Evolutionary conservation across 2,113 vertebrate genomes (phyloP).

Genomic region (Colossoma macropomum): DNA sequence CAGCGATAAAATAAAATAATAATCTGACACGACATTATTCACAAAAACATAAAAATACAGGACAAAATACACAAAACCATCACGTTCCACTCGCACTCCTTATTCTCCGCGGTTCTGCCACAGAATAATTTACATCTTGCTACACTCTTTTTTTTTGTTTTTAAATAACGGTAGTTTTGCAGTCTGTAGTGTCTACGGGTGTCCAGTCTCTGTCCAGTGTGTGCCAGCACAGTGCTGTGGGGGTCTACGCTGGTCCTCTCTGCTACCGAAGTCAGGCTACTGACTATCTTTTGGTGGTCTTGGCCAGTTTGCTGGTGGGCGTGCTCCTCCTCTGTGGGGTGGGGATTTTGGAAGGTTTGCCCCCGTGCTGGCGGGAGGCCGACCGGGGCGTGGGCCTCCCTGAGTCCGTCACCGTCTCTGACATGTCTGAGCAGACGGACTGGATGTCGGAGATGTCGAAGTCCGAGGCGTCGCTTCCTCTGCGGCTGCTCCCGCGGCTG

Average conservation of each 20-base stretch:
- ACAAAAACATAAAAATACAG: conserved; percentile 90
- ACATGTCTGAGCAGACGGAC: conserved; percentile 92
- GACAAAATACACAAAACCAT: conserved; percentile 97
- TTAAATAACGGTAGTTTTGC: conserved; percentile 86
- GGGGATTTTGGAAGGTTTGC: conserved; percentile 96
- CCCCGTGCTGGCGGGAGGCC: conserved; percentile 81
- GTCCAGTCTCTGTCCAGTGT: conserved; percentile 69
- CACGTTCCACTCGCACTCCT: conserved; percentile 90
- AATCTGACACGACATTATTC: conserved; percentile 85
- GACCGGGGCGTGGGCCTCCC: conserved; percentile 83
- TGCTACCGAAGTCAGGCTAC: conserved; percentile 63
- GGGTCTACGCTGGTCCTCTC: not conserved
- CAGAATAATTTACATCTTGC: conserved; percentile 97
- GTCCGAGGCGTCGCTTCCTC: conserved; percentile 96
- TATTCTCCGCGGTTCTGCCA: conserved; percentile 84
- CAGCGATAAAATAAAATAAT: conserved; percentile 79
- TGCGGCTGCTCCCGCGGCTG: conserved; percentile 93
- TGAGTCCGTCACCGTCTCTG: conserved; percentile 85
- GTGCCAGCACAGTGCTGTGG: conserved; percentile 55
- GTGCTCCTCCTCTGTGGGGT: conserved; percentile 89
- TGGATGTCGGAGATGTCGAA: conserved; percentile 99
- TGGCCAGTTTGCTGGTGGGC: conserved; percentile 86
- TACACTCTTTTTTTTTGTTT: conserved; percentile 85
- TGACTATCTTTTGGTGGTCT: conserved; percentile 94
- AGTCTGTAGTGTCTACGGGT: conserved; percentile 72